Conservation (phyloP, 2,113 vertebrate species). For the Cyanoderma ruficeps region DNA sequence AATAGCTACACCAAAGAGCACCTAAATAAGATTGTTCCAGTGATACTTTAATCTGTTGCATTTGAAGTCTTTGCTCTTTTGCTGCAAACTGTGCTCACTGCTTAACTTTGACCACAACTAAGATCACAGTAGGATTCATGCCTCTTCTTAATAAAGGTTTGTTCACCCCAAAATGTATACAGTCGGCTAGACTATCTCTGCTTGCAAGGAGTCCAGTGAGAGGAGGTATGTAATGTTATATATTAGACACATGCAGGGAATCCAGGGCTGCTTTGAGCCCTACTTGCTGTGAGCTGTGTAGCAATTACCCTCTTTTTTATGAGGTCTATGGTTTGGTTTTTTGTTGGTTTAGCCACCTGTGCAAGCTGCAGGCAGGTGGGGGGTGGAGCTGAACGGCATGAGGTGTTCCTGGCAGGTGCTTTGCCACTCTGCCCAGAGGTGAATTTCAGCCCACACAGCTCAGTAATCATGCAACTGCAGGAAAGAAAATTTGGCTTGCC, state of each 20-base stretch:
- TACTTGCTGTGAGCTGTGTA: background rate
- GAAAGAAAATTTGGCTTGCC: background rate
- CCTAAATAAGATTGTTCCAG: background rate
- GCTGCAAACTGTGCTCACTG: background rate
- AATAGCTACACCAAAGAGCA: background rate
- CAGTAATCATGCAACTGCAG: background rate
- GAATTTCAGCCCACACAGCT: background rate
- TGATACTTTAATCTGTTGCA: background rate
- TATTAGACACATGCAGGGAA: background rate
- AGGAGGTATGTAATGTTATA: background rate
- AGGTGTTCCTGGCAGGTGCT: background rate
- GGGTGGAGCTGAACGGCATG: background rate
- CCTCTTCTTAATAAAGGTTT: background rate
- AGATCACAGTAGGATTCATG: background rate
- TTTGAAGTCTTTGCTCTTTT: conserved; percentile 5
- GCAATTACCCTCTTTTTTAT: background rate
- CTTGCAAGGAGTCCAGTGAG: background rate
- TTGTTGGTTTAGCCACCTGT: background rate
- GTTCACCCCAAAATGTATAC: background rate
- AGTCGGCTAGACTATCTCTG: background rate
- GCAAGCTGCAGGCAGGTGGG: background rate
- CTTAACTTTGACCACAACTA: conserved; percentile 9
- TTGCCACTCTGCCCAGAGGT: background rate
- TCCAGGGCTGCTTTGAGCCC: background rate
- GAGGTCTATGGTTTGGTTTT: background rate